These are phyloP conservation scores for Protobothrops flavoviridis DNA, from an alignment of 2,113 vertebrate genomes.

Conservation along the genomic window DNA sequence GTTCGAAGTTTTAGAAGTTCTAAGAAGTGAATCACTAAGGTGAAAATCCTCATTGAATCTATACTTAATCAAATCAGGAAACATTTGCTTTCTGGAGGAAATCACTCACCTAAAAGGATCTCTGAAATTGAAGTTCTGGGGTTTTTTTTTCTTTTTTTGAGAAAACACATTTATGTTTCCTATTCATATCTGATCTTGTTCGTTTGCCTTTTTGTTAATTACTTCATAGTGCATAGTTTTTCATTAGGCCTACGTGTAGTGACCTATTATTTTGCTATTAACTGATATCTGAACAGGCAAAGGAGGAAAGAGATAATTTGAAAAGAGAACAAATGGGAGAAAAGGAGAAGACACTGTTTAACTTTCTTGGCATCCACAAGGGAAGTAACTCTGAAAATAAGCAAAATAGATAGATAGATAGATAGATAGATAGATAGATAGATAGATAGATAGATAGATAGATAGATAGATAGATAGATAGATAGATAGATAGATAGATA, in stretches of 20 bases:
- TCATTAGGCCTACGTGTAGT: background rate
- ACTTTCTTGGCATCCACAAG: background rate
- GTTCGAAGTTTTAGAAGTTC: background rate
- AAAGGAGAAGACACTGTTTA: background rate
- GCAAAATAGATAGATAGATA: background rate
- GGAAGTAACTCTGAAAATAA: background rate
- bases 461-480: background rate
- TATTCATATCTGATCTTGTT: constrained; percentile 15
- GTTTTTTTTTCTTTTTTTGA: constrained; percentile 43
- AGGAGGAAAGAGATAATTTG: background rate
- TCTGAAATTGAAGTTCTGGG: constrained; percentile 34
- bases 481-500: background rate
- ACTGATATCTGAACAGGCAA: background rate
- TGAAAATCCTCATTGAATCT: background rate
- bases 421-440: no score
- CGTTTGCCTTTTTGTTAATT: constrained; percentile 44
- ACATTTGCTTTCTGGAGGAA: constrained; percentile 44
- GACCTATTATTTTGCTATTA: background rate
- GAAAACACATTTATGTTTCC: constrained; percentile 16
- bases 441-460: background rate
- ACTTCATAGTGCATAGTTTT: constrained; percentile 10
- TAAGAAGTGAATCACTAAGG: background rate
- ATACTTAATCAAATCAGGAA: constrained; percentile 29
- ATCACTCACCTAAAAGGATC: constrained; percentile 39
- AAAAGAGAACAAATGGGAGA: background rate